A percentile compares a stretch with the other conserved stretches of the same genome.
Conservation (phyloP, 2,113 vertebrate genomes). For the Montifringilla adamsi region DNA sequence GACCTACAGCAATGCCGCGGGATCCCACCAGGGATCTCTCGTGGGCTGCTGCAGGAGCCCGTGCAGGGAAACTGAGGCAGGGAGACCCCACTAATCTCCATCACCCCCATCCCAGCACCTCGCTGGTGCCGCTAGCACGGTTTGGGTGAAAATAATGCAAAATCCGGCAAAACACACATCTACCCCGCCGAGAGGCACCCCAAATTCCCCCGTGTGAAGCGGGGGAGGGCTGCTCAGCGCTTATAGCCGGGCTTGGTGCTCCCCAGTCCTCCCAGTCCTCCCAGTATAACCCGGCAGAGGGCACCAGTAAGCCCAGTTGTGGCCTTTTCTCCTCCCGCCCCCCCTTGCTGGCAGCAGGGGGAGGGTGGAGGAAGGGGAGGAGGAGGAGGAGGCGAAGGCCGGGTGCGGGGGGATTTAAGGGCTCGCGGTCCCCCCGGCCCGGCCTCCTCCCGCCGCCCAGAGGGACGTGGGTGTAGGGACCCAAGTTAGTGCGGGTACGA, state of each 20-base stretch:
- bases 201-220: not conserved
- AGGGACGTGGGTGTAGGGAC: slow-evolving; percentile 3
- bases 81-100: no score
- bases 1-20: not conserved
- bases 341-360: not conserved
- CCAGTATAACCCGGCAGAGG: slow-evolving; percentile 54
- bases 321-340: not conserved
- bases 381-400: slow-evolving; percentile 51
- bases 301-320: slow-evolving; percentile 36
- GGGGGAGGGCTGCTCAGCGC: not conserved
- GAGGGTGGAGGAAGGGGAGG: slow-evolving; percentile 42
- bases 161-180: not conserved
- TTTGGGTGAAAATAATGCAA: not conserved
- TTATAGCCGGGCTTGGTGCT: not conserved
- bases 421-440: not conserved
- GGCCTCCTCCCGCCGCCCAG: not conserved
- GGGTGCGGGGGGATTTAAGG: slow-evolving; percentile 49
- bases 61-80: not conserved
- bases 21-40: not conserved
- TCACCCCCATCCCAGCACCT: no score
- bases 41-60: not conserved
- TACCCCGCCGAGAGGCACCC: no score
- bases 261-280: slow-evolving; percentile 32
- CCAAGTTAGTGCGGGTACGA: not conserved
- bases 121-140: not conserved